Evolutionary conservation across 2,888 invertebrate genomes (phyloP).

Genomic region (Eilema griseolum): DNA sequence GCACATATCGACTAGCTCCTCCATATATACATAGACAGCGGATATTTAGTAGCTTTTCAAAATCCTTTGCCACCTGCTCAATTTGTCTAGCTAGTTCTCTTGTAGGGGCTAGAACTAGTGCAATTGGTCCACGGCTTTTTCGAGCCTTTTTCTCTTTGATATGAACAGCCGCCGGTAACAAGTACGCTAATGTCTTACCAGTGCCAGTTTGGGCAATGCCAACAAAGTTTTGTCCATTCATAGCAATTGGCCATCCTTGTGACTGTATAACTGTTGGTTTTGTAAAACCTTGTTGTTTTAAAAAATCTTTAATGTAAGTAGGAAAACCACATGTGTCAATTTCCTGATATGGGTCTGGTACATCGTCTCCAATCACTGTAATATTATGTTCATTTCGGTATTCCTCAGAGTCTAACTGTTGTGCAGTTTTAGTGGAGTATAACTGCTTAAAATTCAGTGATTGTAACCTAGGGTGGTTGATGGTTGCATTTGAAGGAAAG

Average conservation of each 20-base stretch:
- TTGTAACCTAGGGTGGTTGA: constrained; percentile 40
- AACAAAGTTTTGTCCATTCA: constrained; percentile 93
- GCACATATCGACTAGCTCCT: constrained; percentile 91
- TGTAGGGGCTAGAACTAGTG: constrained; percentile 92
- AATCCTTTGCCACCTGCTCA: constrained; percentile 92
- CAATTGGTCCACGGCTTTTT: constrained; percentile 93
- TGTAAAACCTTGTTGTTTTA: constrained; percentile 88
- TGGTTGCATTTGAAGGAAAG: constrained; percentile 50
- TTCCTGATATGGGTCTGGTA: constrained; percentile 91
- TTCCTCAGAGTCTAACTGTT: constrained; percentile 85
- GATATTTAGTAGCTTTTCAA: constrained; percentile 90
- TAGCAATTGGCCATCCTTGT: constrained; percentile 94
- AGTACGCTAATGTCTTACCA: constrained; percentile 92
- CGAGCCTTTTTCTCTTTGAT: constrained; percentile 91
- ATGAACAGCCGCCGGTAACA: constrained; percentile 93
- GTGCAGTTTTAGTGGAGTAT: constrained; percentile 68
- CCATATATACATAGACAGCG: constrained; percentile 95
- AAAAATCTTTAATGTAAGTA: constrained; percentile 89
- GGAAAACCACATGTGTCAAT: constrained; percentile 93
- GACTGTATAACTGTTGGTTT: constrained; percentile 94
- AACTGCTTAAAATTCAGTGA: constrained; percentile 48
- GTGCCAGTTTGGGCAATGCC: constrained; percentile 95
- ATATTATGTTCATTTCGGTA: constrained; percentile 90
- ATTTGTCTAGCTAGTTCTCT: constrained; percentile 93
- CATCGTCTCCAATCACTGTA: constrained; percentile 89